Evolutionary conservation across 1,140 invertebrate genomes (phyloP), one percentile per base, ranked within the genome.

Genomic region (Olivierus martensii): DNA sequence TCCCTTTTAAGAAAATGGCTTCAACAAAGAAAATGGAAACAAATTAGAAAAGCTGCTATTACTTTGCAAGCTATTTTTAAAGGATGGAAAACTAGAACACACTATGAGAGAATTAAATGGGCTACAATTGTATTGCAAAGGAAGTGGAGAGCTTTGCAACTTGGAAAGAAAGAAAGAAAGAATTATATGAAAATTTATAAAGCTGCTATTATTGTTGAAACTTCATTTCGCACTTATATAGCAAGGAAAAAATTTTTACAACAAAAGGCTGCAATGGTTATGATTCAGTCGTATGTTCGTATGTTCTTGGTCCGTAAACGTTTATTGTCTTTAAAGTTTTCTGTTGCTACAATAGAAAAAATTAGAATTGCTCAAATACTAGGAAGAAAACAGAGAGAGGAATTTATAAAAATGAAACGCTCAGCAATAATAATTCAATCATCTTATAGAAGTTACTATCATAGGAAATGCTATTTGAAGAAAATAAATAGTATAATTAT

Each of bases 261-360:
- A 14, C 19, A 44, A 18, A 53, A 34, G 19, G 1, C 15, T 6
- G 42, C 52, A 18, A 46, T 35, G 19, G 44, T 53, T 36, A 17
- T 49, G 11, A 53, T 53, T 17, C 52, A 53, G 15, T 44, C 43
- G 39, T 39, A 50, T 51, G 19, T 55, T 15, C 39, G 52, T 10
- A 49, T 18, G 35, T 15, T 11, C 6, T 22, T 46, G 2, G 36
- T 18, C 0, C 28, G 10, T 15, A 50, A 46, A 19, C n/a, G 37
- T 17, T 54, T 44, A 45, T 38, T 28, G 9, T 28, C 28, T 0
- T 28, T 28, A 28, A 28, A 28, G 9, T 28, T 11, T 28, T 50
- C 19, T 21, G 48, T 28, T 14, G 15, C 3, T 35, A 41, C n/a
- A 42, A 17, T 18, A 9, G 18, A 41, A 50, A 39, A 50, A 50